Evolutionary conservation across 1,140 invertebrate genomes (phyloP).

Genomic region (Maconellicoccus hirsutus): DNA sequence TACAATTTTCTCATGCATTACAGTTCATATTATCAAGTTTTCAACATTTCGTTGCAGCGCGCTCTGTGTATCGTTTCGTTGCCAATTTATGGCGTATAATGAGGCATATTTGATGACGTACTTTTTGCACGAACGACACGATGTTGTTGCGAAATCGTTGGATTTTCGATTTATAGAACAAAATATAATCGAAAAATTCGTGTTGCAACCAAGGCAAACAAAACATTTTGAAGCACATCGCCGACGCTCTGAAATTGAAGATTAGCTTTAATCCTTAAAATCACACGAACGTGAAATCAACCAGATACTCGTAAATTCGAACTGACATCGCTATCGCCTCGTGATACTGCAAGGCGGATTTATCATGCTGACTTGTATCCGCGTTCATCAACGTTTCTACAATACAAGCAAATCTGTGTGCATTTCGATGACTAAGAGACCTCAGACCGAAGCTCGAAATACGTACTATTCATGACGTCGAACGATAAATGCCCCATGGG

Average conservation of each 20-base stretch:
- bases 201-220: background rate
- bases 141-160: background rate
- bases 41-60: too few relatives aligned
- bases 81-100: too few relatives aligned
- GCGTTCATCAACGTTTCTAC: background rate
- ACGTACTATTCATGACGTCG: background rate
- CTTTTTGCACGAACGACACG: background rate
- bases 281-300: too few relatives aligned
- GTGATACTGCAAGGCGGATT: background rate
- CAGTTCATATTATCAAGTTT: too few relatives aligned
- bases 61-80: too few relatives aligned
- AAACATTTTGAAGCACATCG: background rate
- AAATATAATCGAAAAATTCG: background rate
- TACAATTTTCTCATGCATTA: too few relatives aligned
- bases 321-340: too few relatives aligned
- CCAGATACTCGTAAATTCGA: too few relatives aligned
- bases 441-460: too few relatives aligned
- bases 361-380: background rate
- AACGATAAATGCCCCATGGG: background rate
- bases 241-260: background rate
- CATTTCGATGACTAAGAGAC: background rate
- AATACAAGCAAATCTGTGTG: background rate
- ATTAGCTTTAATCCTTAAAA: background rate
- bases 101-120: background rate
- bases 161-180: background rate